phyloP scores from a whole-genome alignment of 2,888 invertebrate genomes.

The Tricholauxania praeusta region DNA sequence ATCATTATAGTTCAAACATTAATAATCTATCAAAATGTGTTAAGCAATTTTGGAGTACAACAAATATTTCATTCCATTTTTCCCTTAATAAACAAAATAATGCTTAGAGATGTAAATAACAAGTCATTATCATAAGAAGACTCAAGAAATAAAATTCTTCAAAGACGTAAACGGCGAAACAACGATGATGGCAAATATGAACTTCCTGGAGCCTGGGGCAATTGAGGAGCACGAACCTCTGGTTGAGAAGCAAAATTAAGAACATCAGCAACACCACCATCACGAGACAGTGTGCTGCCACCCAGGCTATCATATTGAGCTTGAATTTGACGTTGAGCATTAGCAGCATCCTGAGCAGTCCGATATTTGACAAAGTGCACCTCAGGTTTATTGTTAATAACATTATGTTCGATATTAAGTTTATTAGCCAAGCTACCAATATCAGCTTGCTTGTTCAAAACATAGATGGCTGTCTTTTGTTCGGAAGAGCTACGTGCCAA shows the following conservation, averaged over 20 bases:
- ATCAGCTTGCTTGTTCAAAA: slow-evolving; percentile 59
- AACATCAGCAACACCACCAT: slow-evolving; percentile 56
- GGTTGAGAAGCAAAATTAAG: slow-evolving; percentile 58
- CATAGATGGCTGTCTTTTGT: slow-evolving; percentile 61
- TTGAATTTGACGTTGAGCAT: slow-evolving; percentile 58
- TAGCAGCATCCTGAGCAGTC: slow-evolving; percentile 58
- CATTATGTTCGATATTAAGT: slow-evolving; percentile 50
- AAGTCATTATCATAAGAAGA: no score
- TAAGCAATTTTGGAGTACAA: no score
- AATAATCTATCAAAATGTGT: no score
- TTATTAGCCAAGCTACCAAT: slow-evolving; percentile 53
- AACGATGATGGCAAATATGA: slow-evolving; percentile 37
- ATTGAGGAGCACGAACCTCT: slow-evolving; percentile 33
- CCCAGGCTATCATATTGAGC: slow-evolving; percentile 55
- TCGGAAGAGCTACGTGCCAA: slow-evolving; percentile 55
- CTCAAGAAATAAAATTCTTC: neutral
- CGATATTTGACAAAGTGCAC: slow-evolving; percentile 64
- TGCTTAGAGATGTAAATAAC: no score
- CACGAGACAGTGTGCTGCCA: slow-evolving; percentile 49
- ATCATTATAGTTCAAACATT: no score
- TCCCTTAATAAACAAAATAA: no score
- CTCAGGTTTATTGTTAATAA: slow-evolving; percentile 58
- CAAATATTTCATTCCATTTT: no score
- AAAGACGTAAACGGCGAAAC: slow-evolving; percentile 21
- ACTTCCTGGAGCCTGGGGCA: slow-evolving; percentile 27